Evolutionary conservation across 2,113 vertebrate genomes (phyloP).

Genomic region (Catagonus wagneri): DNA sequence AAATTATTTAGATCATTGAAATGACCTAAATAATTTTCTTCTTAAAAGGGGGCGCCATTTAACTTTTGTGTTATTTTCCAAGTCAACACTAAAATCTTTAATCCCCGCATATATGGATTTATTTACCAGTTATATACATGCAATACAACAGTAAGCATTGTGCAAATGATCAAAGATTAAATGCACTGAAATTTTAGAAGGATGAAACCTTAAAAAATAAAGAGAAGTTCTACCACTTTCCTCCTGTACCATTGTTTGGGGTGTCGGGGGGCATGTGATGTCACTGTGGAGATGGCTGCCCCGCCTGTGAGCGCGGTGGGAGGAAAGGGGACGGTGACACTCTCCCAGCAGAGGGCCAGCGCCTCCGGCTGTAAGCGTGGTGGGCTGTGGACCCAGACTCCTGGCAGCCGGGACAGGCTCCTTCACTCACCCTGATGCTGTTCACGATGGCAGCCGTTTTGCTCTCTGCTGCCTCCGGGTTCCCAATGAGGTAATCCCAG

Average conservation of each 20-base stretch:
- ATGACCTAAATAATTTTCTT: background rate
- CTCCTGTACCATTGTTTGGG: accelerated
- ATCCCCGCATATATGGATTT: too few species aligned
- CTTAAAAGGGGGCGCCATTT: background rate
- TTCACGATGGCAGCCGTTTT: slow-evolving; percentile 98
- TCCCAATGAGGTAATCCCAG: slow-evolving; percentile 99
- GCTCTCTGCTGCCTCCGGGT: slow-evolving; percentile 97
- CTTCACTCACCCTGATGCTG: slow-evolving; percentile 93
- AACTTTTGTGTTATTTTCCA: accelerated
- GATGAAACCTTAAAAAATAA: background rate
- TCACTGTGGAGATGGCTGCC: background rate
- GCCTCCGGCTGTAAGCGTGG: accelerated
- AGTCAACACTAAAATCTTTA: background rate
- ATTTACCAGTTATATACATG: background rate
- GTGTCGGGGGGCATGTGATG: accelerated
- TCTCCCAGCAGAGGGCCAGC: background rate
- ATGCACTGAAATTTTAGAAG: background rate
- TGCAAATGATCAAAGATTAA: background rate
- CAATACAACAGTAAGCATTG: background rate
- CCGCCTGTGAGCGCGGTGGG: accelerated
- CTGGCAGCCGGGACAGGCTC: background rate
- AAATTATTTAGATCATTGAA: background rate
- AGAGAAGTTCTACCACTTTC: background rate
- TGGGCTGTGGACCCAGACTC: background rate
- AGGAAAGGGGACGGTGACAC: background rate